Percentiles rank a stretch among this genome's conserved stretches.
phyloP scores from a whole-genome alignment of 2,113 vertebrate species.

The Macquaria australasica region DNA sequence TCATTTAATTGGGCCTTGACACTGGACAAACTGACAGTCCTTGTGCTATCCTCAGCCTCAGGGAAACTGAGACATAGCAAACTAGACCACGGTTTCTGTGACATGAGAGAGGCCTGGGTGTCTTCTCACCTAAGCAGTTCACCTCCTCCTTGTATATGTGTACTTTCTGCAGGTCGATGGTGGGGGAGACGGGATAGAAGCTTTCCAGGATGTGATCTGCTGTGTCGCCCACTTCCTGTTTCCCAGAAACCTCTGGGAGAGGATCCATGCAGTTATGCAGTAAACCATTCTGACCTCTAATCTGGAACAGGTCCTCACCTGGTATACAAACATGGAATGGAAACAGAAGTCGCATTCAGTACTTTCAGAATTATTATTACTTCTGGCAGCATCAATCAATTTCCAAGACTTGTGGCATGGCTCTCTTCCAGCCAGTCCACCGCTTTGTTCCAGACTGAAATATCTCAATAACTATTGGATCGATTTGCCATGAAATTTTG shows the following conservation, averaged over 20 bases:
- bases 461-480: background rate
- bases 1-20: background rate
- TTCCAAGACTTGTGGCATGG: background rate
- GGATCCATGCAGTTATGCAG: conserved; percentile 85
- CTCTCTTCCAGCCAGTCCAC: background rate
- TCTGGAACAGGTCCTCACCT: conserved; percentile 91
- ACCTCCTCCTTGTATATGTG: conserved; percentile 83
- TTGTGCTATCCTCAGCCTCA: background rate
- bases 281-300: conserved; percentile 87
- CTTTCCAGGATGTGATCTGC: conserved; percentile 84
- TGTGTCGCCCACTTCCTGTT: conserved; percentile 87
- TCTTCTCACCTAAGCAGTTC: conserved; percentile 84
- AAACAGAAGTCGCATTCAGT: background rate
- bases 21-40: background rate
- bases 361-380: background rate
- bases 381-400: background rate
- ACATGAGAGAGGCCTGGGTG: background rate
- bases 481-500: no score
- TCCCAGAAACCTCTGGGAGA: conserved; percentile 86
- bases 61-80: background rate
- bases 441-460: background rate
- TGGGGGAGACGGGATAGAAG: conserved; percentile 92
- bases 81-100: background rate
- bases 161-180: conserved; percentile 89
- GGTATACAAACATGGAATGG: background rate